Evolutionary conservation across 2,888 invertebrate genomes (phyloP).

Genomic region (Resseliella maxima): DNA sequence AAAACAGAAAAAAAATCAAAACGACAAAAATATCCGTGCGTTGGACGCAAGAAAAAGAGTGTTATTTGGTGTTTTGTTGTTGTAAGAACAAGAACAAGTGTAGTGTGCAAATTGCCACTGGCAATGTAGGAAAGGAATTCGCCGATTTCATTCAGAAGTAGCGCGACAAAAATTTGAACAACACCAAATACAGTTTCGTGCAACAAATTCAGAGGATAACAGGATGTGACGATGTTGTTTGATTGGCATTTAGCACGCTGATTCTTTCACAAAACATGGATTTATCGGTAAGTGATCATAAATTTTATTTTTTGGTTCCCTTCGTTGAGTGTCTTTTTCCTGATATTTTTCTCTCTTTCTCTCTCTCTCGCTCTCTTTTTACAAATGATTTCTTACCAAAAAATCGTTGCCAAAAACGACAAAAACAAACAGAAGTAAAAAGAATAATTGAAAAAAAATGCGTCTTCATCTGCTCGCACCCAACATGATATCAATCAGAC

Average conservation of each 20-base stretch:
- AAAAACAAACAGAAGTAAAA: background rate
- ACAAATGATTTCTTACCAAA: background rate
- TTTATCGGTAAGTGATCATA: constrained; percentile 57
- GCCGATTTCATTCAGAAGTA: background rate
- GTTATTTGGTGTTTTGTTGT: background rate
- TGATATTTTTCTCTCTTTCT: background rate
- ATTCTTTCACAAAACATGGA: constrained; percentile 56
- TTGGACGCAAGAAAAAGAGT: background rate
- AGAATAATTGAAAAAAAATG: background rate
- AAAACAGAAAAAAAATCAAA: too few relatives aligned
- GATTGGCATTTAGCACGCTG: constrained; percentile 32
- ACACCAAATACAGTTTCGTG: background rate
- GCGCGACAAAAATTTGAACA: background rate
- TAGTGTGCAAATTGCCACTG: too few relatives aligned
- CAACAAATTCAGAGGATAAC: background rate
- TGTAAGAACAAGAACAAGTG: constrained; percentile 12
- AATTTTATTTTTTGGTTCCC: constrained; percentile 17
- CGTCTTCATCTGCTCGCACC: background rate
- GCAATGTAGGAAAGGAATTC: constrained; percentile 45
- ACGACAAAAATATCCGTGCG: background rate
- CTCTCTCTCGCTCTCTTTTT: background rate
- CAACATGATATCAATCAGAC: background rate
- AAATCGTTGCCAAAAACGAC: background rate
- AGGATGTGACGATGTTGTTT: constrained; percentile 37
- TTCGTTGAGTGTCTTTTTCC: too few relatives aligned